These are phyloP conservation scores for Strix occidentalis DNA, from an alignment of 2,797 vertebrate genomes.

Conservation along the genomic window DNA sequence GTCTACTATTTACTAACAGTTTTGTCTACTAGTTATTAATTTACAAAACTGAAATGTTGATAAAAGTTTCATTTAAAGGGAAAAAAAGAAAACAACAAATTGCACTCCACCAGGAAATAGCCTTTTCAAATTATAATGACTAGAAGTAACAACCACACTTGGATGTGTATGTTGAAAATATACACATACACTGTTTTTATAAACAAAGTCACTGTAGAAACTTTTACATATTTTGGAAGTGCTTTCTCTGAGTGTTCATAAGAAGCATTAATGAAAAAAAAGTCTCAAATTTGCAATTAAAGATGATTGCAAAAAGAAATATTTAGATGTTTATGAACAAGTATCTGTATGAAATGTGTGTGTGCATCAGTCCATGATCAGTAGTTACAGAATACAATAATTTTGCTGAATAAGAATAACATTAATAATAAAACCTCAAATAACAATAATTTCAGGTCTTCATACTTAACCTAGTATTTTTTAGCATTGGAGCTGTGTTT, in stretches of 20 bases:
- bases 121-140: neutral
- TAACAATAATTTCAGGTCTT: neutral
- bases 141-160: neutral
- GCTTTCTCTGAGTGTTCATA: neutral
- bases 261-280: neutral
- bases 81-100: neutral
- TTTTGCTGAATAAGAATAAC: neutral
- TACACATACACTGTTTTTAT: neutral
- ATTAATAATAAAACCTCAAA: neutral
- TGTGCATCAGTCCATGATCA: neutral
- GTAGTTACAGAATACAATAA: neutral
- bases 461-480: neutral
- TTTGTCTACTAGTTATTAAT: neutral
- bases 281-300: neutral
- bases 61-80: neutral
- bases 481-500: neutral
- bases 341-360: neutral
- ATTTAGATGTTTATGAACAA: neutral
- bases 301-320: neutral
- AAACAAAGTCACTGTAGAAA: neutral
- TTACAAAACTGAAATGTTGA: neutral
- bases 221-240: neutral
- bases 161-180: neutral
- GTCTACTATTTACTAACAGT: neutral
- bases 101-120: conserved; percentile 34